Conservation (phyloP, 2,888 invertebrate genomes). For the Corythucha ciliata region DNA sequence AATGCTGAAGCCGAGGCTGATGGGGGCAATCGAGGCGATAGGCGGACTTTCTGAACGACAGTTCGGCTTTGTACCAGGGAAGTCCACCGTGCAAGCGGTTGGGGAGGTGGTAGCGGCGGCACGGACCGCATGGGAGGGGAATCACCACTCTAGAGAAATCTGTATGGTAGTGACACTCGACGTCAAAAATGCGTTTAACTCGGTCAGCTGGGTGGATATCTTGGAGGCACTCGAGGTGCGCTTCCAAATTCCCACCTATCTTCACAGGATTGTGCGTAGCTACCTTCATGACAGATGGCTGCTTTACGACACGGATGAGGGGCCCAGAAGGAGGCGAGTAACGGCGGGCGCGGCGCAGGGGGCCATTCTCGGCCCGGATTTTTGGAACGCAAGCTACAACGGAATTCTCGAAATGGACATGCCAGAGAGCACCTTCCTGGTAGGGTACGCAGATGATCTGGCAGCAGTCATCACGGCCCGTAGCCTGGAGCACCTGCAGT, state of each 20-base stretch:
- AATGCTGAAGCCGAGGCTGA: slow-evolving; percentile 34
- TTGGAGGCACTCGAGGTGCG: slow-evolving; percentile 24
- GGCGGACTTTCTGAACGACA: slow-evolving; percentile 30
- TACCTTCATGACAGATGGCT: slow-evolving; percentile 29
- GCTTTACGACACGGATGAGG: neutral
- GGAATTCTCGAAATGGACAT: slow-evolving; percentile 24
- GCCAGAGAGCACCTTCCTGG: slow-evolving; percentile 13
- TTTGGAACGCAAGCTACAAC: slow-evolving; percentile 34
- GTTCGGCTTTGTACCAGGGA: slow-evolving; percentile 29
- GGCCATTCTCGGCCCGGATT: slow-evolving; percentile 17
- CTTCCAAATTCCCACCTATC: slow-evolving; percentile 27
- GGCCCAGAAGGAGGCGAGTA: slow-evolving; percentile 12
- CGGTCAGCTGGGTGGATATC: slow-evolving; percentile 29
- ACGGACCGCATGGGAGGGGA: neutral
- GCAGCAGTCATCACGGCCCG: neutral
- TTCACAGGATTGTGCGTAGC: slow-evolving; percentile 26
- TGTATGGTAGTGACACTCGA: slow-evolving; percentile 28
- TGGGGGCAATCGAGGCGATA: slow-evolving; percentile 26
- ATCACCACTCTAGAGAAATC: slow-evolving; percentile 16
- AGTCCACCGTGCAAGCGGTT: slow-evolving; percentile 29
- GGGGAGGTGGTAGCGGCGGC: slow-evolving; percentile 21
- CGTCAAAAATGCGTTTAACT: slow-evolving; percentile 32
- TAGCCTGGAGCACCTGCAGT: slow-evolving; percentile 16
- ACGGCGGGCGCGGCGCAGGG: slow-evolving; percentile 31
- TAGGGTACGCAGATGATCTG: slow-evolving; percentile 18